These are phyloP conservation scores for Clistopyga incitator DNA, from an alignment of 2,888 invertebrate species.

Conservation along the genomic window DNA sequence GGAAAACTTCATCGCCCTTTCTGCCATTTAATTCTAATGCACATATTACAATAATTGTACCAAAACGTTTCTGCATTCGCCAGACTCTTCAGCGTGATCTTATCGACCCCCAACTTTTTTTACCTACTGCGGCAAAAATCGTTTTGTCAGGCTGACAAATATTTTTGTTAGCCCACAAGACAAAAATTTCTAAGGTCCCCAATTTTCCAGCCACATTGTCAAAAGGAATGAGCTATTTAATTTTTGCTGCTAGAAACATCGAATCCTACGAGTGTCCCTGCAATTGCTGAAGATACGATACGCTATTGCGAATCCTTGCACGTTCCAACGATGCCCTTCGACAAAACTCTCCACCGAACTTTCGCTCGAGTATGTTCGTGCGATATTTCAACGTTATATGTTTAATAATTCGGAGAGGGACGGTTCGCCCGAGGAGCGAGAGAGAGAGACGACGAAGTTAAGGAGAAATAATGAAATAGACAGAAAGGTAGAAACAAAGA, in stretches of 20 bases:
- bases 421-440: constrained; percentile 17
- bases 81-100: neutral
- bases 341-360: constrained; percentile 6
- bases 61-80: too few relatives aligned
- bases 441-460: neutral
- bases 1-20: neutral
- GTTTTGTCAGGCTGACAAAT: too few relatives aligned
- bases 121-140: too few relatives aligned
- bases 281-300: constrained; percentile 21
- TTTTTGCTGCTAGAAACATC: constrained; percentile 14
- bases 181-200: too few relatives aligned
- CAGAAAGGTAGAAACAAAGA: constrained; percentile 40
- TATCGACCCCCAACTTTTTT: too few relatives aligned
- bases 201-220: too few relatives aligned
- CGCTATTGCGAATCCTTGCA: constrained; percentile 69
- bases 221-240: too few relatives aligned
- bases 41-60: neutral
- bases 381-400: constrained; percentile 76
- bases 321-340: constrained; percentile 62
- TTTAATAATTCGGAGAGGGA: constrained; percentile 77
- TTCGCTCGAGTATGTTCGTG: constrained; percentile 34
- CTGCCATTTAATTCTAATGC: neutral
- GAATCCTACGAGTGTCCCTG: constrained; percentile 37
- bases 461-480: constrained; percentile 32
- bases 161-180: too few relatives aligned